A percentile compares a stretch with the other conserved stretches of the same genome.
Conservation (phyloP, 2,797 vertebrate species). For the Micropoecilia bifurca region DNA sequence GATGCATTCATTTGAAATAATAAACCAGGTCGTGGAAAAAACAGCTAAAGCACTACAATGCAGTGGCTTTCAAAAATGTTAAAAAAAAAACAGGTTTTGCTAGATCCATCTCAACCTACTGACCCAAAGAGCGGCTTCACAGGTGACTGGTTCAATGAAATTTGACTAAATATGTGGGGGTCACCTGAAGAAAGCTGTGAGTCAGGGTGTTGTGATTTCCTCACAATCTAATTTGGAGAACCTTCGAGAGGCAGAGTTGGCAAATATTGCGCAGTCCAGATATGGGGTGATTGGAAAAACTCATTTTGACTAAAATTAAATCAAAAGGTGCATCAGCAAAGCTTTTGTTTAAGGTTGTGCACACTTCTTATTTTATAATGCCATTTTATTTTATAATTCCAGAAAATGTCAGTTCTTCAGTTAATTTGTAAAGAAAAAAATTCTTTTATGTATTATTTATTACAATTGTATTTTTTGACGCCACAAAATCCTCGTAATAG, state of each 20-base stretch:
- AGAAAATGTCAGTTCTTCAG: neutral
- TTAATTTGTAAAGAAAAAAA: neutral
- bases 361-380: neutral
- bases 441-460: no score
- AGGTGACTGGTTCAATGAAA: neutral
- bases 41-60: constrained; percentile 19
- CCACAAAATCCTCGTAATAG: neutral
- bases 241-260: neutral
- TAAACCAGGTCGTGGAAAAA: constrained; percentile 20
- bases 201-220: neutral
- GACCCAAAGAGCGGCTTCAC: neutral
- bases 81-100: neutral
- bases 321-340: neutral
- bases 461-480: neutral
- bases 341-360: neutral
- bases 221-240: neutral
- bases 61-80: neutral
- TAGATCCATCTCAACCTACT: neutral
- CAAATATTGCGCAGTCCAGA: neutral
- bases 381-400: neutral
- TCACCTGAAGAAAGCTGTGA: neutral
- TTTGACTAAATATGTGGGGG: neutral
- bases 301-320: neutral
- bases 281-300: neutral
- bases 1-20: constrained; percentile 32